These are phyloP conservation scores for Siphamia tubifer DNA, from an alignment of 2,113 vertebrate species.

Conservation along the genomic window DNA sequence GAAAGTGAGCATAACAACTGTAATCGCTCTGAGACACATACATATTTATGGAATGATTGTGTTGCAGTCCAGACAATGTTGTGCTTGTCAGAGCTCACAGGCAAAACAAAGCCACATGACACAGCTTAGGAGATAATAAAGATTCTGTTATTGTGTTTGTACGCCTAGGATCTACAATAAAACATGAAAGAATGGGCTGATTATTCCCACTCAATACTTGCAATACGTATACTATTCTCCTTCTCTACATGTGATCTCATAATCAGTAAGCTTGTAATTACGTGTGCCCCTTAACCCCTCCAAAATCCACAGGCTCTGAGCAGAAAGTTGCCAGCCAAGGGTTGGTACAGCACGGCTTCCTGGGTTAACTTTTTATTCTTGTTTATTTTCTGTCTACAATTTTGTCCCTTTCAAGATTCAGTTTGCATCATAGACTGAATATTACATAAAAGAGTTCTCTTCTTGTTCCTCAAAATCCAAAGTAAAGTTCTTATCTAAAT, in stretches of 20 bases:
- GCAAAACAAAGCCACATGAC: constrained; percentile 69
- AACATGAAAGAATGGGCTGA: constrained; percentile 32
- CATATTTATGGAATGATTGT: constrained; percentile 65
- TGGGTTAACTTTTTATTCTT: background rate
- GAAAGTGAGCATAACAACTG: constrained; percentile 53
- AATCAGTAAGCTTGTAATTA: constrained; percentile 59
- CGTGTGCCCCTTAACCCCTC: constrained; percentile 35
- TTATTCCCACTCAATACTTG: constrained; percentile 16
- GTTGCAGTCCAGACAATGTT: constrained; percentile 55
- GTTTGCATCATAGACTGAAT: too few relatives aligned
- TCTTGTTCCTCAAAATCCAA: background rate
- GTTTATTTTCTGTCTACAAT: constrained; percentile 12
- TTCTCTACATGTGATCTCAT: constrained; percentile 50
- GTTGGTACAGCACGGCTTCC: constrained; percentile 20
- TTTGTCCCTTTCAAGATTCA: too few relatives aligned
- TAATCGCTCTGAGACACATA: constrained; percentile 61
- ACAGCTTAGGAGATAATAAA: constrained; percentile 60
- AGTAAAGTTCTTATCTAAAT: constrained; percentile 12
- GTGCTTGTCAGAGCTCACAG: constrained; percentile 61
- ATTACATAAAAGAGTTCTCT: too few relatives aligned
- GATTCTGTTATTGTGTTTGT: constrained; percentile 62
- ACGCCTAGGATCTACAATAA: constrained; percentile 43
- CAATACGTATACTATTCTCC: constrained; percentile 8
- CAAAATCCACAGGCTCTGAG: constrained; percentile 36
- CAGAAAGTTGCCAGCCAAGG: background rate